phyloP scores from a whole-genome alignment of 2,113 vertebrate genomes.

The Thamnophis sirtalis region DNA sequence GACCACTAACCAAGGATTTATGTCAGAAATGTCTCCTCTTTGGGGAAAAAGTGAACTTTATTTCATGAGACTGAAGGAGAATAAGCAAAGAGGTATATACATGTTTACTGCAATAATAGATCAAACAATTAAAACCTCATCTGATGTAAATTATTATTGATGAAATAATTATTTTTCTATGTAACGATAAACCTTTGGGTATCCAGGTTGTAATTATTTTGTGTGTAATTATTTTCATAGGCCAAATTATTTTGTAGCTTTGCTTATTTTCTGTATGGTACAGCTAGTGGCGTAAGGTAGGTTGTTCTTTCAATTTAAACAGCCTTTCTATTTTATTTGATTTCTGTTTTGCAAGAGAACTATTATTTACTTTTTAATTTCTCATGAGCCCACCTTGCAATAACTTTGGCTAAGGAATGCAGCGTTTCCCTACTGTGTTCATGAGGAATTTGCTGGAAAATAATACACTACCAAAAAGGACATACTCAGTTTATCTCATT shows the following conservation, averaged over 20 bases:
- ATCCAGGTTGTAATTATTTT: not conserved
- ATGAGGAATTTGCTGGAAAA: slow-evolving; percentile 1
- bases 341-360: slow-evolving; percentile 13
- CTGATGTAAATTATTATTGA: not conserved
- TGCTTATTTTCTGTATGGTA: not conserved
- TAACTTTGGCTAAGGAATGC: slow-evolving; percentile 14
- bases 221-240: not conserved
- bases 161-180: not conserved
- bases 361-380: slow-evolving; percentile 21
- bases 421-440: not conserved
- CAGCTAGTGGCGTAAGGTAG: not conserved
- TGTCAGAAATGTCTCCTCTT: not conserved
- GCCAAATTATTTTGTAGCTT: not conserved
- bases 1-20: not conserved
- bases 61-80: not conserved
- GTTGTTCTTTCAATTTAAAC: not conserved
- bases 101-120: not conserved
- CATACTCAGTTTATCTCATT: not conserved
- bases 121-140: not conserved
- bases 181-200: not conserved
- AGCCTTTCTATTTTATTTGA: not conserved
- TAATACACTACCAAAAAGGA: not conserved
- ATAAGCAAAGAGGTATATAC: not conserved
- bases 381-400: slow-evolving; percentile 22
- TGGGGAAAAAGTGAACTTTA: not conserved